Conservation (phyloP, 2,797 vertebrate species). For the Amniataba percoides region DNA sequence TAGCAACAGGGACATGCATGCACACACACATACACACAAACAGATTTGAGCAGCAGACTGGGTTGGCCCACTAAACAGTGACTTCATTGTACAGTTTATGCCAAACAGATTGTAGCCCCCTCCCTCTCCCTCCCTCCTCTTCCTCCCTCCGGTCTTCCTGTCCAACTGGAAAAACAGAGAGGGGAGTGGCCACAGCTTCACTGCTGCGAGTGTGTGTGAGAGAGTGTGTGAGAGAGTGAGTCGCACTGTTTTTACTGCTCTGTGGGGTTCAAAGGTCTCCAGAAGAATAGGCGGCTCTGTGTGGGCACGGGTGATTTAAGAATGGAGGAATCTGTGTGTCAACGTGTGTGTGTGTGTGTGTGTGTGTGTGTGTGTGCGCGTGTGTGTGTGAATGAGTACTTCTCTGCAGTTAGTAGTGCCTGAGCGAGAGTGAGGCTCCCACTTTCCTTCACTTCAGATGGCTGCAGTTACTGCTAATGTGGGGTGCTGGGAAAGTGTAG, state of each 20-base stretch:
- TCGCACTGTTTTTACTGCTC: conserved; percentile 55
- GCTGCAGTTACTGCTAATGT: conserved; percentile 19
- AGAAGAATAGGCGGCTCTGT: conserved; percentile 64
- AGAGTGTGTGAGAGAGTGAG: conserved; percentile 8
- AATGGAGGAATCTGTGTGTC: conserved; percentile 42
- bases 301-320: conserved; percentile 44
- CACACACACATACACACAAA: conserved; percentile 16
- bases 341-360: conserved; percentile 22
- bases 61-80: conserved; percentile 78
- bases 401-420: conserved; percentile 20
- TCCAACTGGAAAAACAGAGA: conserved; percentile 77
- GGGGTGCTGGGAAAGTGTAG: background rate
- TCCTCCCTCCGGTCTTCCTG: conserved; percentile 66
- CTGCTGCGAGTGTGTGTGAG: conserved; percentile 30
- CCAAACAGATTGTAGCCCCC: conserved; percentile 82
- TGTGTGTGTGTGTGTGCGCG: conserved; percentile 2
- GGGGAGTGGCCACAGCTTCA: conserved; percentile 57
- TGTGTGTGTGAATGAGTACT: background rate
- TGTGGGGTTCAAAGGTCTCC: conserved; percentile 59
- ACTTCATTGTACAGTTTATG: conserved; percentile 84
- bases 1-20: conserved; percentile 17
- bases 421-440: conserved; percentile 20
- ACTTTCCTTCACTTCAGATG: conserved; percentile 39
- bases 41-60: conserved; percentile 51
- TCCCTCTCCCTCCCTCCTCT: conserved; percentile 35